These are phyloP conservation scores for Zaprionus bogoriensis DNA, from an alignment of 2,888 invertebrate species.

Conservation along the genomic window DNA sequence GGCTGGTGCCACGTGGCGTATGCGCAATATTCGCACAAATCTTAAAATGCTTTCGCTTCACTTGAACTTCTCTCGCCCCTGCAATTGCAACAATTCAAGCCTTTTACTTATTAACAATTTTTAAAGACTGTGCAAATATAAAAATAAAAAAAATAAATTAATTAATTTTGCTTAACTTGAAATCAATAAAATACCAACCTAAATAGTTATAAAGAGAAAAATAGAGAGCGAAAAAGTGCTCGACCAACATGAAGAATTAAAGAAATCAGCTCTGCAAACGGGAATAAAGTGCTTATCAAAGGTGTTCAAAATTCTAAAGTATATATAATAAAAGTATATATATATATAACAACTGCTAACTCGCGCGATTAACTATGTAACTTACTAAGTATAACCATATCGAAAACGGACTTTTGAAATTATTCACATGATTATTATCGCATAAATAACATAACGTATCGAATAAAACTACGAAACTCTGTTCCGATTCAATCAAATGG, in stretches of 20 bases:
- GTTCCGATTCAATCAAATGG: conserved; percentile 68
- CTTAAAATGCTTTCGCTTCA: neutral
- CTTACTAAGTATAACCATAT: conserved; percentile 30
- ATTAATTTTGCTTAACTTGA: conserved; percentile 23
- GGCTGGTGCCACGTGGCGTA: conserved; percentile 64
- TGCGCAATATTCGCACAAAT: conserved; percentile 44
- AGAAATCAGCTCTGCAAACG: too few species aligned
- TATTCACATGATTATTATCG: conserved; percentile 10
- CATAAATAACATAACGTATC: conserved; percentile 25
- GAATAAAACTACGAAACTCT: conserved; percentile 26
- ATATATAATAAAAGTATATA: conserved; percentile 7
- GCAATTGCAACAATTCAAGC: conserved; percentile 48
- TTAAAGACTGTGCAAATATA: conserved; percentile 65
- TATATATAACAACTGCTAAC: neutral
- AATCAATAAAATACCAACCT: conserved; percentile 27
- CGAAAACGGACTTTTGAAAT: conserved; percentile 13
- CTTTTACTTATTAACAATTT: conserved; percentile 54
- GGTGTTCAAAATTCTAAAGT: conserved; percentile 67
- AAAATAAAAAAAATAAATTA: conserved; percentile 23
- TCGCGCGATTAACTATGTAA: conserved; percentile 7
- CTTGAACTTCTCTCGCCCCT: conserved; percentile 3
- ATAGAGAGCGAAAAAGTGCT: conserved; percentile 24
- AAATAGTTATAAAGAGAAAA: conserved; percentile 7
- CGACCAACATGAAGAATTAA: conserved; percentile 11
- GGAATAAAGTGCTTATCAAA: conserved; percentile 61